Evolutionary conservation across 2,113 vertebrate species (phyloP), one percentile per base, ranked within the genome.

Genomic region (Petroica traversi): DNA sequence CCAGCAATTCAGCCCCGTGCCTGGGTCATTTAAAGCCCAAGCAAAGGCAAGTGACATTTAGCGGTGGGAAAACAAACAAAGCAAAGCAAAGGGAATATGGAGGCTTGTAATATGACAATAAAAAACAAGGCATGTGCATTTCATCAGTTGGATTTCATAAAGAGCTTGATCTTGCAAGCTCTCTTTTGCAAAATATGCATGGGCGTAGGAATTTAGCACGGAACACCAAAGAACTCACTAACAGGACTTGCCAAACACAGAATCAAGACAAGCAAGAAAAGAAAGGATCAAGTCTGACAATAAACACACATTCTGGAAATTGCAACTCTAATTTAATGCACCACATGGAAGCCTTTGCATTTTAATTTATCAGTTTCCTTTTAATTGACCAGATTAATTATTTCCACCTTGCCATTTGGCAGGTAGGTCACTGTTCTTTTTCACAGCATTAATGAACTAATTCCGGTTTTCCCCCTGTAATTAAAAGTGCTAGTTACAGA

Each of bases 371-470:
- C 97, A 80, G 78, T 96, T 98, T 96, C 97, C 92, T 98, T 98
- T 95, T 98, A 98, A 97, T 98, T 98, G 97, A 96, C 94, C 96
- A 98, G 97, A 98, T 98, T 98, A 97, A 98, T 98, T 98, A 98
- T 97, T 98, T 97, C 97, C 96, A 98, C 97, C 97, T 98, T 98
- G 97, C 89, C 94, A 84, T 95, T 98, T 98, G 98, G 96, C 98
- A 98, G 97, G 92, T 97, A 97, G 97, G 98, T 98, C 98, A 97
- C 91, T 89, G 95, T 85, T 97, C 96, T 96, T 97, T 97, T 97
- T 97, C 96, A 97, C 66, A 76, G 85, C 94, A 96, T 97, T 98
- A 98, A 98, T 98, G 96, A 98, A 97, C 93, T 96, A 96, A 97
- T 97, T 97, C 95, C 7, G 2, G 78, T 97, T 94, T 95, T 36